phyloP scores from a whole-genome alignment of 2,113 vertebrate species.

The Hemiscyllium ocellatum region DNA sequence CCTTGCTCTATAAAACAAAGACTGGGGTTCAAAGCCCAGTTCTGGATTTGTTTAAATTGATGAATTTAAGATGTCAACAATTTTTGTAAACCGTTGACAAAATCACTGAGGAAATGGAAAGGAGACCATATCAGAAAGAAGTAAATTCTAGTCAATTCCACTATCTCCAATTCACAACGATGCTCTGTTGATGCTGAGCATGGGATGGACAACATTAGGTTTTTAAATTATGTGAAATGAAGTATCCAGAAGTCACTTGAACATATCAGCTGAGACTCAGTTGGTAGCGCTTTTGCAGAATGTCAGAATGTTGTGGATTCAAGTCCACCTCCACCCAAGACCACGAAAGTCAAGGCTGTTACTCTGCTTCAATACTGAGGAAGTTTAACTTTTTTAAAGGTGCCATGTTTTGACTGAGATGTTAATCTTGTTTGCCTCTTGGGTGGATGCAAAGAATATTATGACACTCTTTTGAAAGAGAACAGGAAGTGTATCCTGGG shows the following conservation, averaged over 20 bases:
- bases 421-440: neutral
- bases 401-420: neutral
- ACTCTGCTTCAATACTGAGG: neutral
- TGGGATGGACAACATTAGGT: neutral
- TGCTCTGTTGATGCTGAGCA: neutral
- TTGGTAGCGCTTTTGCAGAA: neutral
- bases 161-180: neutral
- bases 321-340: neutral
- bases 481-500: neutral
- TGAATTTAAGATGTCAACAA: neutral
- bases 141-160: too few relatives aligned
- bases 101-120: neutral
- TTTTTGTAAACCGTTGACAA: neutral
- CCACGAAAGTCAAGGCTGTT: neutral
- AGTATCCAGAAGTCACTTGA: neutral
- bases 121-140: neutral
- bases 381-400: neutral
- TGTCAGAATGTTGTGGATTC: neutral
- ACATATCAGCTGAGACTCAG: neutral
- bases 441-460: neutral
- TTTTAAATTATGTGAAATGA: neutral
- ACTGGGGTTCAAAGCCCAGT: neutral
- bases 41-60: neutral
- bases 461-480: neutral
- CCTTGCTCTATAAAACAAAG: neutral